A percentile compares a stretch with the other conserved stretches of the same genome.
Conservation (phyloP, 2,888 invertebrate species). For the Sinotaia quadrata region DNA sequence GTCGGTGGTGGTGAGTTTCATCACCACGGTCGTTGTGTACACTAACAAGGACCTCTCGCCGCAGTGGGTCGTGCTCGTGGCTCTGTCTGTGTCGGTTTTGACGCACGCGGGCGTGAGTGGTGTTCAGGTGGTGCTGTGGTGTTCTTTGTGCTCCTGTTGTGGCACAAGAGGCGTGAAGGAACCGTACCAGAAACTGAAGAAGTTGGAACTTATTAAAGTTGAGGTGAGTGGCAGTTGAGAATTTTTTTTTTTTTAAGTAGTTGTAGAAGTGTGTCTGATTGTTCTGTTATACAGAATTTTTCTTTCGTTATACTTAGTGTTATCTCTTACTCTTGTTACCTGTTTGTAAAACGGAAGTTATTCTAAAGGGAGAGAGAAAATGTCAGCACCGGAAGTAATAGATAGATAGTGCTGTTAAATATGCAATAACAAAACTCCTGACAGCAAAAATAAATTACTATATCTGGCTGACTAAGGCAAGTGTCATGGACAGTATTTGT, state of each 20-base stretch:
- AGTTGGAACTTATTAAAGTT: conserved; percentile 58
- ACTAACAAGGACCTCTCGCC: conserved; percentile 35
- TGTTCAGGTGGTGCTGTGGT: conserved; percentile 55
- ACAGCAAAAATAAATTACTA: too few relatives aligned
- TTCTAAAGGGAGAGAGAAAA: too few relatives aligned
- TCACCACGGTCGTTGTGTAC: conserved; percentile 50
- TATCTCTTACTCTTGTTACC: not conserved
- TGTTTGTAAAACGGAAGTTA: not conserved
- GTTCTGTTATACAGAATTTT: not conserved
- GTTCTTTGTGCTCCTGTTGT: conserved; percentile 47
- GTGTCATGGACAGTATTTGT: too few relatives aligned
- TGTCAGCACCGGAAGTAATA: too few relatives aligned
- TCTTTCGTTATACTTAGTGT: not conserved
- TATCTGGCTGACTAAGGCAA: too few relatives aligned
- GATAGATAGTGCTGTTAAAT: too few relatives aligned
- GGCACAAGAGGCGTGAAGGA: conserved; percentile 46
- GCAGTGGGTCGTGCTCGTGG: conserved; percentile 51
- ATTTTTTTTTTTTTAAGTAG: not conserved
- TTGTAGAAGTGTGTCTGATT: not conserved
- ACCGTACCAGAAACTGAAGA: conserved; percentile 59
- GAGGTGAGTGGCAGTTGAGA: conserved; percentile 46
- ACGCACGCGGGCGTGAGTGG: conserved; percentile 50
- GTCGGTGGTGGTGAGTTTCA: conserved; percentile 38
- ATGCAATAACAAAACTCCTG: too few relatives aligned
- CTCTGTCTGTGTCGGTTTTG: conserved; percentile 42